Base-by-base conservation (phyloP, 2,113 vertebrate genomes). In the Salvelinus namaycush region DNA sequence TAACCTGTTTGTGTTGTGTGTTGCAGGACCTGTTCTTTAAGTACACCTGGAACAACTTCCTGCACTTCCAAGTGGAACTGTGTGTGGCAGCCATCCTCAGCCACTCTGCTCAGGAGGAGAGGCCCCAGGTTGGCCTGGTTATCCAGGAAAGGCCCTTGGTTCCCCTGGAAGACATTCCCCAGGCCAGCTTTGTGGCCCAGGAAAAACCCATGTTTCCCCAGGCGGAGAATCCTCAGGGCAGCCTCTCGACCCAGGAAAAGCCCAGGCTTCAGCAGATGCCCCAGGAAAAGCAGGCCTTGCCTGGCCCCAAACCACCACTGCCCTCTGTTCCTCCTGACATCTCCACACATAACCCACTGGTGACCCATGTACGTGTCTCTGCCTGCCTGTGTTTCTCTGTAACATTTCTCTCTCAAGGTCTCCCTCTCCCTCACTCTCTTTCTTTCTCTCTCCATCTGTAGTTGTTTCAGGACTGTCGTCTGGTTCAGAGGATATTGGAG, bases 11-110 rank as follows among this genome's bases (percentile, higher is more conserved):
- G 18, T 68, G 48, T 6, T 65, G 7, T 27, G 12, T 9, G 29
- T 66, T 72, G 0, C 88, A 99, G 97, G 95, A 98, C 82, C 92
- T 98, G 84, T 99, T 99, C 90, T 99, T 99, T 87, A 96, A 97
- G 85, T 99, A 97, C 89, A 96, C 94, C 1, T 99, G 97, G 97
- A 99, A 99, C 92, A 99, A 99, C 89, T 99, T 99, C 80, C 85
- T 99, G 90, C 97, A 99, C 89, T 95, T 97, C 87, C 97, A 99
- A 96, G 97, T 99, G 92, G 97, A 99, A 77, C 90, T 99, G 68
- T 99, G 97, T 78, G 91, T 99, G 82, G 95, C 95, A 2, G 96
- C 96, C 68, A 96, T 99, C 65, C 91, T 99, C 65, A 94, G 96
- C 0, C 96, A 95, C 62, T 94, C 95, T 3, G 89, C 89, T 70